Evolutionary conservation across 2,113 vertebrate genomes (phyloP).

Genomic region (Pipra filicauda): DNA sequence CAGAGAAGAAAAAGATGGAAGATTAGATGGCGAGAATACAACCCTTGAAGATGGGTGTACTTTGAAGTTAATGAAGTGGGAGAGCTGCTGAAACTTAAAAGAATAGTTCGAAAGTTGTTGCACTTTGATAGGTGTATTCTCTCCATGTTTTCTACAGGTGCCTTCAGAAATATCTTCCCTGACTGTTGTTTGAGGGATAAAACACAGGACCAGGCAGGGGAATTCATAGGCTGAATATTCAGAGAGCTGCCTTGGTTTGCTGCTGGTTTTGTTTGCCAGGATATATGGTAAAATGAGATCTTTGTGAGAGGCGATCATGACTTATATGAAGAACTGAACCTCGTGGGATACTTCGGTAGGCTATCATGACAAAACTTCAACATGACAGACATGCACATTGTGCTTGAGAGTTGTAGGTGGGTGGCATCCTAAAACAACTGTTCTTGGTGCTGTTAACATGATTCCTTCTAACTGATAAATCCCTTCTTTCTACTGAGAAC

Average conservation of each 20-base stretch:
- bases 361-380: background rate
- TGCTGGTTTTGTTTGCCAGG: background rate
- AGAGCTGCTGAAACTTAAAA: background rate
- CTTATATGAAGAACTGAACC: background rate
- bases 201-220: background rate
- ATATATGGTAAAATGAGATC: background rate
- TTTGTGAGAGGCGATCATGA: background rate
- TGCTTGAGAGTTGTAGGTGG: background rate
- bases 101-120: background rate
- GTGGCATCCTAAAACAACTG: background rate
- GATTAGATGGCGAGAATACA: background rate
- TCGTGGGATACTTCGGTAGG: background rate
- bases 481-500: background rate
- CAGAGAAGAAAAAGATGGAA: background rate
- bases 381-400: background rate
- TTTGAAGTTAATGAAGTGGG: background rate
- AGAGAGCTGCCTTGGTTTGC: background rate
- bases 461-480: background rate
- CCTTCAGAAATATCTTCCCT: background rate
- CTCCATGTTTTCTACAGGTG: background rate
- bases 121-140: background rate
- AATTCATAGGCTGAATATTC: background rate
- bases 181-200: background rate
- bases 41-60: background rate
- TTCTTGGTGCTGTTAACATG: background rate